These are phyloP conservation scores for Heliconius congener DNA, from an alignment of 1,140 invertebrate species.

Conservation along the genomic window DNA sequence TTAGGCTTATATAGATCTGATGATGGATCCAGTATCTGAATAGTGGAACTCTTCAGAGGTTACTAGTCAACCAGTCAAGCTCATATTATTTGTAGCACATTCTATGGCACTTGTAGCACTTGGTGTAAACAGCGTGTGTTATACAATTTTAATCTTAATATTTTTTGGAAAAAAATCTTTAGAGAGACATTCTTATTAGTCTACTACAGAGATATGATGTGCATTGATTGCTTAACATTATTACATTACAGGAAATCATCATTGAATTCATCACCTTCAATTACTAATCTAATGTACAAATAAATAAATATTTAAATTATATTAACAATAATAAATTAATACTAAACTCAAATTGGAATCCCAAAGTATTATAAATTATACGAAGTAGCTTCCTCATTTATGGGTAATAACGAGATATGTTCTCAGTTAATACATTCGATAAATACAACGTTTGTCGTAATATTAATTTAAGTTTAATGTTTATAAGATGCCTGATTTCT, in stretches of 20 bases:
- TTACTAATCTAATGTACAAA: neutral
- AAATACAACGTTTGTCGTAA: neutral
- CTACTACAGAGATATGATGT: neutral
- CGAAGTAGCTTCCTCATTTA: neutral
- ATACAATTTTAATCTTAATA: too few relatives aligned
- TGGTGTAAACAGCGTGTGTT: too few relatives aligned
- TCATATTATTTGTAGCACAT: too few relatives aligned
- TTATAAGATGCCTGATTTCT: too few relatives aligned
- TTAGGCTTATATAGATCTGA: too few relatives aligned
- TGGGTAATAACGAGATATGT: neutral
- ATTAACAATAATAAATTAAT: neutral
- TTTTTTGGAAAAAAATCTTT: too few relatives aligned
- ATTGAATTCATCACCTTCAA: neutral
- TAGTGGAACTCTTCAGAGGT: too few relatives aligned
- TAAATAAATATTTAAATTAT: neutral
- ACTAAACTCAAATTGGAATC: neutral
- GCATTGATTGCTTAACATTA: neutral
- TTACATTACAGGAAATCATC: neutral
- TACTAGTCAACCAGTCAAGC: too few relatives aligned
- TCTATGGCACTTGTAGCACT: too few relatives aligned
- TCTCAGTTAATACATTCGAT: conserved; percentile 7
- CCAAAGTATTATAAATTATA: neutral
- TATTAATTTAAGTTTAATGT: neutral
- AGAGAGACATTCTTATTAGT: too few relatives aligned
- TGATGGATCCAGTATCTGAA: too few relatives aligned